Conservation (phyloP, 2,888 invertebrate genomes). For the Lathronympha strigana region DNA sequence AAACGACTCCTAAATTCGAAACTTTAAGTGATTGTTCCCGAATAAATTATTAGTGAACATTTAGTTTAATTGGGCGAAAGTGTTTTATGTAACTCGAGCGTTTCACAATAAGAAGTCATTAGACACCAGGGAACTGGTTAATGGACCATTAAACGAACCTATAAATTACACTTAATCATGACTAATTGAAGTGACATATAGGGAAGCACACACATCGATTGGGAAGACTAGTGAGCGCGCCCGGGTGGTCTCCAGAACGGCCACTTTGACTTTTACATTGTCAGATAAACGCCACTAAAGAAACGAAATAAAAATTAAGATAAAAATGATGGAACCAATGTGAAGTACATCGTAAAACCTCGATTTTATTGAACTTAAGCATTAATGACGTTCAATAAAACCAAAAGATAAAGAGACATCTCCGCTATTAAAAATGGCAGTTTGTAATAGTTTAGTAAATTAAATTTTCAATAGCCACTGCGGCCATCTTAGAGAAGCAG, state of each 20-base stretch:
- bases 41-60: slow-evolving; percentile 64
- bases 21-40: slow-evolving; percentile 31
- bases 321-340: slow-evolving; percentile 60
- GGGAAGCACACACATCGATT: slow-evolving; percentile 54
- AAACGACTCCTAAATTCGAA: background rate
- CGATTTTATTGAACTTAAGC: slow-evolving; percentile 56
- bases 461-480: slow-evolving; percentile 33
- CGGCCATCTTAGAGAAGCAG: slow-evolving; percentile 54
- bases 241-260: slow-evolving; percentile 74
- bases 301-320: slow-evolving; percentile 75
- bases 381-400: slow-evolving; percentile 58
- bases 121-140: slow-evolving; percentile 70
- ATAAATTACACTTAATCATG: slow-evolving; percentile 82
- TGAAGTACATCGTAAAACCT: slow-evolving; percentile 61
- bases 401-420: slow-evolving; percentile 33
- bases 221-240: slow-evolving; percentile 48
- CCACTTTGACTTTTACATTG: slow-evolving; percentile 59
- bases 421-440: slow-evolving; percentile 38
- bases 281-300: slow-evolving; percentile 67
- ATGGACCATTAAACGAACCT: slow-evolving; percentile 77
- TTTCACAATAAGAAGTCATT: slow-evolving; percentile 72
- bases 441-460: slow-evolving; percentile 35
- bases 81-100: slow-evolving; percentile 72
- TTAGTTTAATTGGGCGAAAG: slow-evolving; percentile 70
- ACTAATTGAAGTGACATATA: slow-evolving; percentile 76